Conservation (phyloP, 2,888 invertebrate genomes). For the Automeris io region DNA sequence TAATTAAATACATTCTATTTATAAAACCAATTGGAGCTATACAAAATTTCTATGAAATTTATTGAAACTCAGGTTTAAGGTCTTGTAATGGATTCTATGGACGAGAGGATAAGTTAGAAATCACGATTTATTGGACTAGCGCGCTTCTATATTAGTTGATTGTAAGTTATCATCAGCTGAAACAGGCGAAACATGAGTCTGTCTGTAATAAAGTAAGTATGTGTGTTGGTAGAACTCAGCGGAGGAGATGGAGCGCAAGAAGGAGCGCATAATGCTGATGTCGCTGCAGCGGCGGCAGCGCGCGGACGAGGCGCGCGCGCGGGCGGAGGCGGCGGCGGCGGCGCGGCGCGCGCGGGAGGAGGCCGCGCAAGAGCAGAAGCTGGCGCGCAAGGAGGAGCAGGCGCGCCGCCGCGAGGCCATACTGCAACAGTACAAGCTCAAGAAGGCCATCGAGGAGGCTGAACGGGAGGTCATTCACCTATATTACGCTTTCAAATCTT, state of each 20-base stretch:
- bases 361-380: slow-evolving; percentile 84
- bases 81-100: too few species aligned
- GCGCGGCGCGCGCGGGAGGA: slow-evolving; percentile 86
- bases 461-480: slow-evolving; percentile 84
- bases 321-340: slow-evolving; percentile 83
- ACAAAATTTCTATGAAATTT: too few species aligned
- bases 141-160: too few species aligned
- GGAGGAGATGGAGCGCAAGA: slow-evolving; percentile 95
- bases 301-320: slow-evolving; percentile 90
- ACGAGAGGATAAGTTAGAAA: too few species aligned
- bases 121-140: too few species aligned
- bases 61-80: too few species aligned
- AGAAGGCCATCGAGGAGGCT: slow-evolving; percentile 95
- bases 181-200: not conserved
- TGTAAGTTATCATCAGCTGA: not conserved
- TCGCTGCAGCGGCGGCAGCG: slow-evolving; percentile 94
- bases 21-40: too few species aligned
- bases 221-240: slow-evolving; percentile 80
- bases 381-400: slow-evolving; percentile 88
- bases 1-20: too few species aligned
- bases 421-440: slow-evolving; percentile 93
- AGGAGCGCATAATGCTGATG: slow-evolving; percentile 92
- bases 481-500: too few species aligned
- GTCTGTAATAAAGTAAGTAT: not conserved
- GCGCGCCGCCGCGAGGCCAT: slow-evolving; percentile 91